phyloP scores from a whole-genome alignment of 2,888 invertebrate genomes.

The Trichogramma evanescens region DNA sequence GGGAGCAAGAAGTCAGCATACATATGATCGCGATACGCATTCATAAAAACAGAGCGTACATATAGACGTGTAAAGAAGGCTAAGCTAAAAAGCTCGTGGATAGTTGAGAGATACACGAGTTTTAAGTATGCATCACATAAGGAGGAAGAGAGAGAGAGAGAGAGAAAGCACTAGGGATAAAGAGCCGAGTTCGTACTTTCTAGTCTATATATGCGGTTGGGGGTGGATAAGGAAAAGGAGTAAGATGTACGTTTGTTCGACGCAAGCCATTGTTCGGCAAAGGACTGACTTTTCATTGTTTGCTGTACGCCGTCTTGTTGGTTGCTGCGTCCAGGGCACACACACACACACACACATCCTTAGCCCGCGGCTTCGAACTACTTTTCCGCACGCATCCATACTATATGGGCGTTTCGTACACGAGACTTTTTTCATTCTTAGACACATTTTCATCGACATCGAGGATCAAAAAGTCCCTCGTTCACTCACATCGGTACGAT shows the following conservation, averaged over 20 bases:
- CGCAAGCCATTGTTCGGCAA: conserved; percentile 44
- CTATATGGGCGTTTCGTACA: too few species aligned
- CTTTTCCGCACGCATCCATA: neutral
- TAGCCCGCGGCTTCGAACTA: neutral
- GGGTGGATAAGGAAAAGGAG: conserved; percentile 8
- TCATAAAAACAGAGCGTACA: too few species aligned
- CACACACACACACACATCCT: neutral
- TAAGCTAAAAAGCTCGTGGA: too few species aligned
- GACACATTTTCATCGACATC: too few species aligned
- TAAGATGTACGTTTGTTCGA: conserved; percentile 45
- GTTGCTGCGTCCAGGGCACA: neutral
- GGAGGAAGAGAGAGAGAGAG: neutral
- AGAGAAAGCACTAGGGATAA: neutral
- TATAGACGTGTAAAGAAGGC: too few species aligned
- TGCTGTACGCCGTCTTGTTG: conserved; percentile 35
- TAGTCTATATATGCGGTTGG: neutral
- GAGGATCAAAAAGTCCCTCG: too few species aligned
- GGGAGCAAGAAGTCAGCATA: too few species aligned
- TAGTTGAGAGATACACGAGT: too few species aligned
- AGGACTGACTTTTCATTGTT: conserved; percentile 44
- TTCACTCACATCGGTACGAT: too few species aligned
- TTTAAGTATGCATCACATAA: neutral
- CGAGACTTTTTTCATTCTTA: too few species aligned
- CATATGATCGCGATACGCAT: too few species aligned
- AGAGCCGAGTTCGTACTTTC: neutral